These are phyloP conservation scores for Melanotaenia pygmaea DNA, from an alignment of 2,797 vertebrate species.

Conservation along the genomic window DNA sequence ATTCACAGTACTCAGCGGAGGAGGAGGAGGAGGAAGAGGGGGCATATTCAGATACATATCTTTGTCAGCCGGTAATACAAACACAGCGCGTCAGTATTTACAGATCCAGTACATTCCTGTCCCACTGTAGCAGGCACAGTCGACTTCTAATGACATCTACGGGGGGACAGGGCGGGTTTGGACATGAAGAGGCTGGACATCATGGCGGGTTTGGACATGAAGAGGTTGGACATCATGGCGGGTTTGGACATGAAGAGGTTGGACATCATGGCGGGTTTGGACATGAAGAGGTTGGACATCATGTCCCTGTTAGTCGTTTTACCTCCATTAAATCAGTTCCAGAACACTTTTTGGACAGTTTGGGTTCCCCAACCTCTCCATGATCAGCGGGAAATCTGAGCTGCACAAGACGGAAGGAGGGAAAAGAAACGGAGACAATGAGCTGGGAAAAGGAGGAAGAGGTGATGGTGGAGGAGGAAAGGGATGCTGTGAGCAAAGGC, in stretches of 20 bases:
- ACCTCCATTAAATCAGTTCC: too few relatives aligned
- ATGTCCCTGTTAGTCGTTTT: too few relatives aligned
- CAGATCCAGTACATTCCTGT: slow-evolving; percentile 76
- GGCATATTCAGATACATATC: slow-evolving; percentile 65
- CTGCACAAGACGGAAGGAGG: too few relatives aligned
- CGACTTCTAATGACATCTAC: slow-evolving; percentile 67
- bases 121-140: slow-evolving; percentile 73
- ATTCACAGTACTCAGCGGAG: slow-evolving; percentile 78
- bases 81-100: slow-evolving; percentile 72
- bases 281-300: slow-evolving; percentile 32
- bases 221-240: slow-evolving; percentile 37
- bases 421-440: background rate
- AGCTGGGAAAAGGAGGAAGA: slow-evolving; percentile 8
- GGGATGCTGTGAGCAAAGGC: slow-evolving; percentile 14
- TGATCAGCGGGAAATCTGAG: too few relatives aligned
- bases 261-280: slow-evolving; percentile 10
- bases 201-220: slow-evolving; percentile 20
- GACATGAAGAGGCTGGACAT: slow-evolving; percentile 33
- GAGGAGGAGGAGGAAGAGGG: slow-evolving; percentile 20
- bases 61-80: slow-evolving; percentile 71
- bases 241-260: slow-evolving; percentile 31
- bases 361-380: too few relatives aligned
- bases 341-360: too few relatives aligned
- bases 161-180: slow-evolving; percentile 53
- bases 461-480: slow-evolving; percentile 14